phyloP scores from a whole-genome alignment of 1,140 invertebrate species.

The Proales similis region DNA sequence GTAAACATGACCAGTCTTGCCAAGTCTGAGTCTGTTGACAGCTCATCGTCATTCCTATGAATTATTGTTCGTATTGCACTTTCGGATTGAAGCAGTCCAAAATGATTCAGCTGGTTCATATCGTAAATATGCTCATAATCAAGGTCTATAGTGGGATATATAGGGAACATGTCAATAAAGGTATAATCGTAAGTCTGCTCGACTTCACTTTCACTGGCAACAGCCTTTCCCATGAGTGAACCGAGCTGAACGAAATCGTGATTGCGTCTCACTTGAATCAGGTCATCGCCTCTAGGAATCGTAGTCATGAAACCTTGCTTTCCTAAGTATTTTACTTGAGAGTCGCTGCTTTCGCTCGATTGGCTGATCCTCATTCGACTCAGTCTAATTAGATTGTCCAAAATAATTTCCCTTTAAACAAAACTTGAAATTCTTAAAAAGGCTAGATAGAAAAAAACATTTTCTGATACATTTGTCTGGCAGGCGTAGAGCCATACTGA shows the following conservation, averaged over 20 bases:
- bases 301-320: background rate
- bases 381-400: background rate
- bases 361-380: background rate
- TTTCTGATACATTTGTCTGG: constrained; percentile 33
- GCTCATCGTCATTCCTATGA: constrained; percentile 24
- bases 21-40: constrained; percentile 24
- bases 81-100: background rate
- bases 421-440: constrained; percentile 5
- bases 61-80: constrained; percentile 12
- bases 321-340: background rate
- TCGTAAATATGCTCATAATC: constrained; percentile 11
- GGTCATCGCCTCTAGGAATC: background rate
- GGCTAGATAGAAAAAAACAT: too few relatives aligned
- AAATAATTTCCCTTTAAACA: constrained; percentile 2
- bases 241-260: background rate
- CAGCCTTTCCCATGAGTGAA: background rate
- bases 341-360: background rate
- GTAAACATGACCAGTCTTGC: constrained; percentile 27
- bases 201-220: background rate
- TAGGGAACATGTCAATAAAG: constrained; percentile 36
- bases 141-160: constrained; percentile 37
- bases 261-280: constrained; percentile 6
- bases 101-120: background rate
- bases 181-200: constrained; percentile 10
- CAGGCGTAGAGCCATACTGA: constrained; percentile 20